Base-by-base conservation (phyloP, 2,113 vertebrate genomes). In the Lagopus muta region DNA sequence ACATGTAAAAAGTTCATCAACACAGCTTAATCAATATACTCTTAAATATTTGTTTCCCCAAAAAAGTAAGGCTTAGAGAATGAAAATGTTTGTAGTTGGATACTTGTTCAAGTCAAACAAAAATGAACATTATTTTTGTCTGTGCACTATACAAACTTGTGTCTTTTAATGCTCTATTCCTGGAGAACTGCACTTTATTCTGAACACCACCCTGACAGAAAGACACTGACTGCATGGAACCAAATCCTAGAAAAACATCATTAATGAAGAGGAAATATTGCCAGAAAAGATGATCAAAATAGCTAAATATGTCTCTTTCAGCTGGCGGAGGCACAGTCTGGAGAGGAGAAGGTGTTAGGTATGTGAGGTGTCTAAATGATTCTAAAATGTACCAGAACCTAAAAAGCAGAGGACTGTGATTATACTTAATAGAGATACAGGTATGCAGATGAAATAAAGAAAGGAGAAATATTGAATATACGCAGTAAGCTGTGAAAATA, bases 101-200 rank as follows among this genome's bases (percentile, higher is more conserved):
- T 70, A 66, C 85, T 80, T 77, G n/a, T 71, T 91, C 64, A 89
- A 86, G 55, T 17, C 66, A 74, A 92, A 60, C 28, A 47, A 66
- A 72, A 66, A 50, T n/a, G 18, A 57, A 40, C 7, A 4, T 57
- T 82, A 13, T 30, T 93, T 91, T 45, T 14, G n/a, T 38, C 62
- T 71, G 25, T 0, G 1, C 2, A 0, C 38, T 81, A 45, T 11
- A 34, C 22, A 30, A 38, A 36, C 24, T 74, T 19, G 4, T 10
- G 16, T 67, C 6, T 66, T 80, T 73, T 47, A 74, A 66, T 4
- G 2, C 34, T 88, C 27, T 80, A 50, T 8, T 64, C 10, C 42
- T 71, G 54, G 42, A 75, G 64, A 72, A 58, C 2, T 52, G 17
- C 48, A 11, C 82, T 93, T 45, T 32, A 13, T 73, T 82, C 65